These are phyloP conservation scores for Drosophila anceps DNA, from an alignment of 2,888 invertebrate genomes.

Conservation along the genomic window DNA sequence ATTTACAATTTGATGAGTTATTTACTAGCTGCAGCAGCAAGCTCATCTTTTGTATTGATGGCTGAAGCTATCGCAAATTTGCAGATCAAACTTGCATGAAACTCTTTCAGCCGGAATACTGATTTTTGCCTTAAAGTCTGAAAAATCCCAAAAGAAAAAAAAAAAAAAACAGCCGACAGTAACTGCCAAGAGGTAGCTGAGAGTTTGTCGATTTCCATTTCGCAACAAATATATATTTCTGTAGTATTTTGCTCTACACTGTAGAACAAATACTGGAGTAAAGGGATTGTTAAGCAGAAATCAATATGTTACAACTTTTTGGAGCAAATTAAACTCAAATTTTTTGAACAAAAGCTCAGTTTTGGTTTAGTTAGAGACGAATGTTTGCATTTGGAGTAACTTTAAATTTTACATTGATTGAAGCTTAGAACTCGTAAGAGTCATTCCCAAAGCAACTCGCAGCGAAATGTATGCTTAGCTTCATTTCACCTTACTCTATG, in stretches of 20 bases:
- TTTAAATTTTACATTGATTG: no score
- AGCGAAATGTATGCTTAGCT: no score
- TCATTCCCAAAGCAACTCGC: no score
- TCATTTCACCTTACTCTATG: not conserved
- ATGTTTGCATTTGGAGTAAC: no score
- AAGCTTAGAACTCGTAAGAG: no score
- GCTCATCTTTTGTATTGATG: not conserved
- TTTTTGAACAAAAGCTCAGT: no score
- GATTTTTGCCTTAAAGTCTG: not conserved
- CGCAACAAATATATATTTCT: not conserved
- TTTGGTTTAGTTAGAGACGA: no score
- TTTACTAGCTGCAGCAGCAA: not conserved
- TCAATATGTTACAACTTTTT: no score
- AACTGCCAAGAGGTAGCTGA: not conserved
- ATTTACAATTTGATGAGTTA: constrained; percentile 1
- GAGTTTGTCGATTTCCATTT: not conserved
- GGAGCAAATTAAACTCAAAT: no score
- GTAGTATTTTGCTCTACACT: not conserved
- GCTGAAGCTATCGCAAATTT: not conserved
- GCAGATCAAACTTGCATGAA: constrained; percentile 1
- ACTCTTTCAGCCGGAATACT: not conserved
- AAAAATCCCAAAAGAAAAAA: no score
- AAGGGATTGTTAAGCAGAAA: no score
- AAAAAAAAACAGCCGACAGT: not conserved
- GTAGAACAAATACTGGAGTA: no score